Conservation (phyloP, 2,888 invertebrate genomes). For the Drosophila kanekoi region DNA sequence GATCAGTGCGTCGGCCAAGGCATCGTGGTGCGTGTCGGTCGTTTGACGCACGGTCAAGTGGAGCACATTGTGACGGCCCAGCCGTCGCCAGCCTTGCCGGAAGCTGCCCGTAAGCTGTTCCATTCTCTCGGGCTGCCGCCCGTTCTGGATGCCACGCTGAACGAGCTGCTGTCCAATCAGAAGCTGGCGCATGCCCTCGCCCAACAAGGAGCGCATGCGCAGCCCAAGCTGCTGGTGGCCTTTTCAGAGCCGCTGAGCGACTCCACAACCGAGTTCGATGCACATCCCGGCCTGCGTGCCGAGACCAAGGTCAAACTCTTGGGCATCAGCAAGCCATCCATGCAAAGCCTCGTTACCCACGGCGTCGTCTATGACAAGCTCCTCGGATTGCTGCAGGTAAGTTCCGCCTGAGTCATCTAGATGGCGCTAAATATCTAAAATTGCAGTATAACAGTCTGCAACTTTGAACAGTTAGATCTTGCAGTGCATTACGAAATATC, state of each 20-base stretch:
- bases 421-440: no score
- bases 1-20: conserved; percentile 91
- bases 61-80: conserved; percentile 77
- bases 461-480: no score
- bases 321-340: conserved; percentile 86
- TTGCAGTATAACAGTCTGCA: no score
- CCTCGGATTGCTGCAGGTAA: conserved; percentile 86
- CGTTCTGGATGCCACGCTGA: conserved; percentile 69
- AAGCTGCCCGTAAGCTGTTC: conserved; percentile 45
- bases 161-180: conserved; percentile 72
- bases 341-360: conserved; percentile 87
- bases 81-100: background rate
- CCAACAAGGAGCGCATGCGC: conserved; percentile 40
- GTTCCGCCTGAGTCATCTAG: conserved; percentile 38
- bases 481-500: no score
- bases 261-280: conserved; percentile 63
- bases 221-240: conserved; percentile 79
- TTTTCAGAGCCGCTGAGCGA: conserved; percentile 80
- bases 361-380: conserved; percentile 87
- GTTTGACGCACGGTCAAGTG: conserved; percentile 78
- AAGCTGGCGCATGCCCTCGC: conserved; percentile 72
- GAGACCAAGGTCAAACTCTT: conserved; percentile 85
- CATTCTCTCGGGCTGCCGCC: conserved; percentile 61
- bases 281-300: conserved; percentile 49
- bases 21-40: conserved; percentile 88